Percentiles rank a stretch among this genome's conserved stretches.
These are phyloP conservation scores for Panthera uncia DNA, from an alignment of 2,113 vertebrate species.

Conservation along the genomic window DNA sequence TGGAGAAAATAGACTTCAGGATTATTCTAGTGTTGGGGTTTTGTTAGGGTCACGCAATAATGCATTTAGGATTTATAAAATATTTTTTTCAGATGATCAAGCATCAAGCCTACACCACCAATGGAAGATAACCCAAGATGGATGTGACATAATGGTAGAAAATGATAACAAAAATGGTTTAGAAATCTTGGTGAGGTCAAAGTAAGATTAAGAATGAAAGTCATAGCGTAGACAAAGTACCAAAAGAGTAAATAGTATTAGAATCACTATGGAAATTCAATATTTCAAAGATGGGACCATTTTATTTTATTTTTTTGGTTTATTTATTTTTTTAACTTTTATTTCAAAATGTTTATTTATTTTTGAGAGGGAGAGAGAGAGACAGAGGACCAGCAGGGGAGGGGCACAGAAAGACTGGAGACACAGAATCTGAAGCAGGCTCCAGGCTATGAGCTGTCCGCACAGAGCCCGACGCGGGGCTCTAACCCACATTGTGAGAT, in stretches of 20 bases:
- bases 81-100: slow-evolving; percentile 8
- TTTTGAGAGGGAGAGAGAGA: too few species aligned
- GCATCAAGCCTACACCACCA: not conserved
- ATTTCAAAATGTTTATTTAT: too few species aligned
- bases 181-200: not conserved
- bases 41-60: not conserved
- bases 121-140: not conserved
- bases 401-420: too few species aligned
- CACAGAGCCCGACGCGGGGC: too few species aligned
- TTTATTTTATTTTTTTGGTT: not conserved
- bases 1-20: not conserved
- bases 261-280: not conserved
- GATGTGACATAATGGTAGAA: not conserved
- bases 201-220: not conserved
- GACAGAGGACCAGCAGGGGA: too few species aligned
- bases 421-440: too few species aligned
- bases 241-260: not conserved
- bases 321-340: too few species aligned
- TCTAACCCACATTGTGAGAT: too few species aligned
- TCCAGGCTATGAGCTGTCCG: too few species aligned
- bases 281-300: not conserved
- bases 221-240: not conserved
- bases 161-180: not conserved
- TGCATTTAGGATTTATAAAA: not conserved
- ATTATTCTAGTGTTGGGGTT: slow-evolving; percentile 10